Evolutionary conservation across 92 coral and sea anemone species (phyloP).

Genomic region (Montipora capitata): DNA sequence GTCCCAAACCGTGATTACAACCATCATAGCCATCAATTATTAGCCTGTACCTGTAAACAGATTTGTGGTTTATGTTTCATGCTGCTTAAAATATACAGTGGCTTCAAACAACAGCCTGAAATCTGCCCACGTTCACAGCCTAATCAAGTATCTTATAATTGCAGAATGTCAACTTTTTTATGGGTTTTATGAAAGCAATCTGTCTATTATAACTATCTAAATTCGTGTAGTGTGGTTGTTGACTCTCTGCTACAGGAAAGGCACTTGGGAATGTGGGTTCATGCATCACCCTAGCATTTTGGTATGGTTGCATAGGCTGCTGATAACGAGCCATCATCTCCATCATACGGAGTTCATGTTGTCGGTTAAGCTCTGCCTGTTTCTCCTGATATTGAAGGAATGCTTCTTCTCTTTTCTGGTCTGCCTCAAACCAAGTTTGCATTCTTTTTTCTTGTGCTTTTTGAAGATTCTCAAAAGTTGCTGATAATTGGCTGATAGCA

Average conservation of each 20-base stretch:
- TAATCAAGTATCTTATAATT: constrained; percentile 12
- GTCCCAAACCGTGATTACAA: background rate
- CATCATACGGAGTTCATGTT: constrained; percentile 64
- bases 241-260: constrained; percentile 40
- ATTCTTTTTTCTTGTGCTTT: constrained; percentile 69
- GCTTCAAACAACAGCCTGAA: constrained; percentile 29
- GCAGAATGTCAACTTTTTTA: constrained; percentile 6
- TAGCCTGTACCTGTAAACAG: constrained; percentile 1
- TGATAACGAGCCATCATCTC: constrained; percentile 61
- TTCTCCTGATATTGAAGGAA: constrained; percentile 73
- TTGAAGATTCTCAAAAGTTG: constrained; percentile 62
- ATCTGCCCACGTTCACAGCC: constrained; percentile 4
- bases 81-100: too few relatives aligned
- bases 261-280: constrained; percentile 49
- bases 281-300: constrained; percentile 48
- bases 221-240: constrained; percentile 59
- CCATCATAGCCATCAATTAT: constrained; percentile 4
- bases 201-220: constrained; percentile 64
- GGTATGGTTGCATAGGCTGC: constrained; percentile 58
- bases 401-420: constrained; percentile 60
- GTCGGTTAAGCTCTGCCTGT: constrained; percentile 71
- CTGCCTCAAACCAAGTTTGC: constrained; percentile 68
- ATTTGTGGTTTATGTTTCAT: background rate
- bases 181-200: constrained; percentile 34
- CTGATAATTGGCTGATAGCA: constrained; percentile 66